These are phyloP conservation scores for Drosophila basisetae DNA, from an alignment of 2,888 invertebrate genomes.

Conservation along the genomic window DNA sequence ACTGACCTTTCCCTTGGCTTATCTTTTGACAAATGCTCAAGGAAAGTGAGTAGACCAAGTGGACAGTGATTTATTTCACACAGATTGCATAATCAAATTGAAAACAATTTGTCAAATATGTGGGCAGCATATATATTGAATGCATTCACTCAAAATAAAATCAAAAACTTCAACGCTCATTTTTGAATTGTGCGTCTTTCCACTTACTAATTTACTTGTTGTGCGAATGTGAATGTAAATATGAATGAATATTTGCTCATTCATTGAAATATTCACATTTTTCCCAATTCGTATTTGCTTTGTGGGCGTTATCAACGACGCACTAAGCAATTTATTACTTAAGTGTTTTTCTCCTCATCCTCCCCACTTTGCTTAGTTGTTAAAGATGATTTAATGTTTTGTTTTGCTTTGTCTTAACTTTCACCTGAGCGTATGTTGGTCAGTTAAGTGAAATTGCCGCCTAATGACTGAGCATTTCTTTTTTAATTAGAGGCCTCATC, in stretches of 20 bases:
- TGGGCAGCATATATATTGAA: slow-evolving; percentile 39
- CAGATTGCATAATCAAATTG: slow-evolving; percentile 4
- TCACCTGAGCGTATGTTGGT: slow-evolving; percentile 61
- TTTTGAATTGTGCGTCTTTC: neutral
- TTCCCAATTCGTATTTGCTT: slow-evolving; percentile 24
- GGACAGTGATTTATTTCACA: slow-evolving; percentile 20
- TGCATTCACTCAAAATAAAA: slow-evolving; percentile 34
- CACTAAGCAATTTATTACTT: slow-evolving; percentile 56
- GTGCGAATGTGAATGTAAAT: slow-evolving; percentile 26
- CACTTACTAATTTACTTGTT: slow-evolving; percentile 34
- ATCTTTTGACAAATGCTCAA: slow-evolving; percentile 24
- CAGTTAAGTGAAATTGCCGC: slow-evolving; percentile 73
- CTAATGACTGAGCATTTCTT: slow-evolving; percentile 76
- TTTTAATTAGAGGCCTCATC: slow-evolving; percentile 75
- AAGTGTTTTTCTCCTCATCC: slow-evolving; percentile 44
- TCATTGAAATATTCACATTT: slow-evolving; percentile 24
- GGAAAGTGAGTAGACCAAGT: slow-evolving; percentile 5
- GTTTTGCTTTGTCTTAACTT: slow-evolving; percentile 55
- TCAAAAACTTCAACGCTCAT: neutral
- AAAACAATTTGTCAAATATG: slow-evolving; percentile 36
- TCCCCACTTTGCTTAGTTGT: slow-evolving; percentile 56
- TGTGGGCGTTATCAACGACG: slow-evolving; percentile 55
- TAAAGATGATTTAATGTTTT: slow-evolving; percentile 60
- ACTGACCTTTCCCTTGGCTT: slow-evolving; percentile 40
- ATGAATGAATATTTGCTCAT: slow-evolving; percentile 15